Percentiles rank a stretch among this genome's conserved stretches.
Evolutionary conservation across 2,797 vertebrate genomes (phyloP).

Genomic region (Amblyopsis hoosieri): DNA sequence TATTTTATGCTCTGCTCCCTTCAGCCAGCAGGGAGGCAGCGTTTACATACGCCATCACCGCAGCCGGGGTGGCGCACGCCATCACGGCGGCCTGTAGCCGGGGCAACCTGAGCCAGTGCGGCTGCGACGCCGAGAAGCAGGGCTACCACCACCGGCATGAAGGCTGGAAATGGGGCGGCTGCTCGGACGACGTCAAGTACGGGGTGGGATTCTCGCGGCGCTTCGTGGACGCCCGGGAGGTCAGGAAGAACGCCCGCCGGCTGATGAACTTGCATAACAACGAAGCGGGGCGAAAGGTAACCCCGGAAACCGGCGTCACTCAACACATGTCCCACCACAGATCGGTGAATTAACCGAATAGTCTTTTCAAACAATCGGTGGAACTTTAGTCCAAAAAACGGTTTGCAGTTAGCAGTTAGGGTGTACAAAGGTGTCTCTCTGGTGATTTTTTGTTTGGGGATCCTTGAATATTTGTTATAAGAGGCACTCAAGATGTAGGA

Average conservation of each 20-base stretch:
- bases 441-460: no score
- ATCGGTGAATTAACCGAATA: no score
- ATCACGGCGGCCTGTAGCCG: slow-evolving; percentile 96
- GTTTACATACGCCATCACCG: slow-evolving; percentile 97
- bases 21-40: slow-evolving; percentile 97
- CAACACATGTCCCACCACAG: no score
- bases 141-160: slow-evolving; percentile 95
- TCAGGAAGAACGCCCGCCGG: slow-evolving; percentile 94
- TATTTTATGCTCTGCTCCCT: slow-evolving; percentile 40
- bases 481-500: no score
- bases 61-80: slow-evolving; percentile 93
- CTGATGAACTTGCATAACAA: slow-evolving; percentile 99
- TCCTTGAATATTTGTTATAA: no score
- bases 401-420: no score
- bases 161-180: slow-evolving; percentile 99
- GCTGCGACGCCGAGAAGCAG: slow-evolving; percentile 97
- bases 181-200: slow-evolving; percentile 95
- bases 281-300: slow-evolving; percentile 97
- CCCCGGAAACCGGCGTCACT: background rate
- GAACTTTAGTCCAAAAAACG: no score
- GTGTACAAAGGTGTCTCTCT: no score
- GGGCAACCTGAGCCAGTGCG: slow-evolving; percentile 97
- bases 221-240: slow-evolving; percentile 96
- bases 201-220: slow-evolving; percentile 96
- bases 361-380: no score